Evolutionary conservation across 2,113 vertebrate genomes (phyloP).

Genomic region (Petaurus breviceps): DNA sequence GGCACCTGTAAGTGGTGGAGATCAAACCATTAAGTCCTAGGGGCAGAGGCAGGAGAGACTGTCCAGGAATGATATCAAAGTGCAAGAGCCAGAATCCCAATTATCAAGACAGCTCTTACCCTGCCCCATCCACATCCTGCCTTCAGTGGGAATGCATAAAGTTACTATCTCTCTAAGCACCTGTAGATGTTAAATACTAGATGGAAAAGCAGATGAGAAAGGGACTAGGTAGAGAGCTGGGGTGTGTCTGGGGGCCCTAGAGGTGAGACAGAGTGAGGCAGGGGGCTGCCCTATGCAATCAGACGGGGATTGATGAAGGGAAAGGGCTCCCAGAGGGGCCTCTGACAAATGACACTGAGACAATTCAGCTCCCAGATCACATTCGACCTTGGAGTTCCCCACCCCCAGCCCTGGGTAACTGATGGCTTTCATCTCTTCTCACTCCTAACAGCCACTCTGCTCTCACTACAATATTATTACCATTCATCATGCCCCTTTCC

Average conservation of each 20-base stretch:
- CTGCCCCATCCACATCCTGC: not conserved
- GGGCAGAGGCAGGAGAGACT: not conserved
- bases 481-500: not conserved
- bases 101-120: not conserved
- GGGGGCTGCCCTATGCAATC: not conserved
- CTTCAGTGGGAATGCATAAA: not conserved
- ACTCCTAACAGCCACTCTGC: not conserved
- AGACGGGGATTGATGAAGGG: not conserved
- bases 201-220: not conserved
- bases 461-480: not conserved
- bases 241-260: not conserved
- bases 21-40: not conserved
- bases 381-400: not conserved
- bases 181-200: not conserved
- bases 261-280: not conserved
- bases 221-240: not conserved
- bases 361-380: not conserved
- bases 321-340: not conserved
- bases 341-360: not conserved
- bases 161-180: not conserved
- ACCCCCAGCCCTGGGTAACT: not conserved
- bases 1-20: slow-evolving; percentile 66
- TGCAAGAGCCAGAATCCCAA: not conserved
- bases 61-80: not conserved
- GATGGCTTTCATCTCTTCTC: not conserved